Conservation (phyloP, 1,140 invertebrate genomes). For the Caerostris darwini region DNA sequence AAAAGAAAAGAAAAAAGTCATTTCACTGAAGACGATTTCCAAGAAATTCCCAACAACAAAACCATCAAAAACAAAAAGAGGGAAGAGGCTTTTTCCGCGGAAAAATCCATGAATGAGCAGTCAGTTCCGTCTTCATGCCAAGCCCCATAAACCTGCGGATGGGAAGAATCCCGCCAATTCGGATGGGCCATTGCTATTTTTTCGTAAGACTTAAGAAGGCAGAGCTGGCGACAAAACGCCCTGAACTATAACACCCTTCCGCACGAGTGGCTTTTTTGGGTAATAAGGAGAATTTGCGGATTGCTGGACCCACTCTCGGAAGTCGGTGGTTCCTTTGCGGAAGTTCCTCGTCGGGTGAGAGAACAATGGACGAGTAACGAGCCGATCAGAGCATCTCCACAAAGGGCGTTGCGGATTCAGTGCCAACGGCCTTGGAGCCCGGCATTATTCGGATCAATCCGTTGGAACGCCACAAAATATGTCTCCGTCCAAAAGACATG, state of each 20-base stretch:
- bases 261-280: constrained; percentile 37
- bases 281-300: background rate
- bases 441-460: background rate
- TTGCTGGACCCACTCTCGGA: background rate
- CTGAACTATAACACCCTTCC: constrained; percentile 18
- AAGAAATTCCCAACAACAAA: background rate
- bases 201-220: background rate
- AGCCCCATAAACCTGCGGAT: background rate
- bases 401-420: background rate
- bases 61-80: background rate
- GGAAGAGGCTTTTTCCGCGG: background rate
- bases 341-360: background rate
- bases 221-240: background rate
- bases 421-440: background rate
- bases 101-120: background rate
- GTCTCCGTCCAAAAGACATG: too few relatives aligned
- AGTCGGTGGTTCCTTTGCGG: background rate
- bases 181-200: background rate
- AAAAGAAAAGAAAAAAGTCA: background rate
- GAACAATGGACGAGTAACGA: constrained; percentile 61
- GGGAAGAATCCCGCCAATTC: background rate
- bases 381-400: background rate
- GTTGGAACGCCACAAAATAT: background rate
- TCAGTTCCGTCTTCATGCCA: background rate
- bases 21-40: background rate